phyloP scores from a whole-genome alignment of 35 echinoderm and acorn worm genomes.

The Amphiura filiformis region DNA sequence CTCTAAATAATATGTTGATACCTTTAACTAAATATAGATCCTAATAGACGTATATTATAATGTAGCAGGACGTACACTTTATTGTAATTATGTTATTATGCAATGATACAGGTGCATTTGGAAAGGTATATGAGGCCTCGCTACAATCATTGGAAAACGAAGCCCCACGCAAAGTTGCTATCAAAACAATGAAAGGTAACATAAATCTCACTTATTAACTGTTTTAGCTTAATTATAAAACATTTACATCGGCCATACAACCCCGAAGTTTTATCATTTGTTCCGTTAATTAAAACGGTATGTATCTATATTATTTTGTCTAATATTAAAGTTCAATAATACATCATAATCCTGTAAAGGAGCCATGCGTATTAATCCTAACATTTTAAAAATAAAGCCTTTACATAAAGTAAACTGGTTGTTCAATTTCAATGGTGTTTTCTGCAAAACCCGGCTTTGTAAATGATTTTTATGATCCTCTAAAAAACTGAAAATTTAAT shows the following conservation, averaged over 20 bases:
- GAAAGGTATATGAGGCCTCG: not conserved
- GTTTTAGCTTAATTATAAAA: not conserved
- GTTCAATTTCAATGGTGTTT: too few species aligned
- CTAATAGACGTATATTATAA: too few species aligned
- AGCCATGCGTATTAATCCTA: not conserved
- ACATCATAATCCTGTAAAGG: not conserved
- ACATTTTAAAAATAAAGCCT: too few species aligned
- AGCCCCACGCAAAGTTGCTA: not conserved
- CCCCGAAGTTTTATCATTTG: not conserved
- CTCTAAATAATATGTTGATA: too few species aligned
- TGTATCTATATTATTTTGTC: not conserved
- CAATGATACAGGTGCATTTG: not conserved
- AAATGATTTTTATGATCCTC: too few species aligned
- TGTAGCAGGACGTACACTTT: too few species aligned
- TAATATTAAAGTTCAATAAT: not conserved
- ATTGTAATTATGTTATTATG: not conserved
- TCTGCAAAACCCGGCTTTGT: too few species aligned
- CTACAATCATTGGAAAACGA: not conserved
- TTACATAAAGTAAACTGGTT: too few species aligned
- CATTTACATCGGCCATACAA: not conserved
- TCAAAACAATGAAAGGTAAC: constrained; percentile 14
- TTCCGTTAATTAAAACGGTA: not conserved
- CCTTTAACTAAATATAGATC: too few species aligned
- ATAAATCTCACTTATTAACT: not conserved
- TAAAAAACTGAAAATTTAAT: too few species aligned